Percentiles rank a stretch among this genome's conserved stretches.
phyloP scores from a whole-genome alignment of 2,888 invertebrate genomes.

The Cantharis lateralis region DNA sequence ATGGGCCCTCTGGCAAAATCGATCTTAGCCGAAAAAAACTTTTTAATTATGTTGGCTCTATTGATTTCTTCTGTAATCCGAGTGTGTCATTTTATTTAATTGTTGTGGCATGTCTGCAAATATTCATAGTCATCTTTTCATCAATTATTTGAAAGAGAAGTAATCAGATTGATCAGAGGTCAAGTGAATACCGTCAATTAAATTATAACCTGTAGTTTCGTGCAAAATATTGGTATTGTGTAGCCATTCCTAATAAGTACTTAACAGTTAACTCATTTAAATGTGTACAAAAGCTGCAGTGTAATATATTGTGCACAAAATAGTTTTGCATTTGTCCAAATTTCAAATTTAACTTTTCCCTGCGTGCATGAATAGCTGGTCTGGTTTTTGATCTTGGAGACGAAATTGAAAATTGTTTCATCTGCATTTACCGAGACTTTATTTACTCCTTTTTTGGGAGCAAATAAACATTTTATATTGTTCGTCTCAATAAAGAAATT shows the following conservation, averaged over 20 bases:
- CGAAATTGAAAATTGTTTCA: background rate
- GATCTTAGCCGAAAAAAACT: background rate
- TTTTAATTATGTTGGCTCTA: background rate
- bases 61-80: background rate
- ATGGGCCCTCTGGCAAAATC: too few species aligned
- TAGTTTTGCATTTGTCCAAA: background rate
- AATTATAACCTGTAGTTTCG: conserved; percentile 32
- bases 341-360: background rate
- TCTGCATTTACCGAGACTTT: background rate
- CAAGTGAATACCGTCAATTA: conserved; percentile 34
- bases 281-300: background rate
- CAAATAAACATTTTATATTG: background rate
- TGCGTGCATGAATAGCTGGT: background rate
- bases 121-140: conserved; percentile 13
- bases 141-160: conserved; percentile 31
- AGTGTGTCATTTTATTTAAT: conserved; percentile 1
- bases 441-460: background rate
- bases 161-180: conserved; percentile 36
- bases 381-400: background rate
- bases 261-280: background rate
- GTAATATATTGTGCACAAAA: background rate
- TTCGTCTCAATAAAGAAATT: background rate
- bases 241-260: background rate
- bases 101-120: conserved; percentile 4
- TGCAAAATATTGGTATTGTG: background rate